A percentile compares a stretch with the other conserved stretches of the same genome.
These are phyloP conservation scores for Hypomecis punctinalis DNA, from an alignment of 2,888 invertebrate species.

Conservation along the genomic window DNA sequence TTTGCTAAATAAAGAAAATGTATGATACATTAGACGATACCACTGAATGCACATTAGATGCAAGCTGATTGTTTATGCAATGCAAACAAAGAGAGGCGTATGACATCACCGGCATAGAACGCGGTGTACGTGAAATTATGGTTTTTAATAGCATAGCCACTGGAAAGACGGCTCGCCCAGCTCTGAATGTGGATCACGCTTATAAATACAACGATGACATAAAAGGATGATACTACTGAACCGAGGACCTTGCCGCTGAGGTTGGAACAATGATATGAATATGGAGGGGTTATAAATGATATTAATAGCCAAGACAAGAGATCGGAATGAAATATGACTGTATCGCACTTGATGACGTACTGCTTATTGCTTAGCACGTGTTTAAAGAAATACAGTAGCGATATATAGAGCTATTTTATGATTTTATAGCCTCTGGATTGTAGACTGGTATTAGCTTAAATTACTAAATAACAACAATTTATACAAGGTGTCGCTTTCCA, in stretches of 20 bases:
- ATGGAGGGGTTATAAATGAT: conserved; percentile 7
- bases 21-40: too few species aligned
- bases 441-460: too few species aligned
- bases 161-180: conserved; percentile 28
- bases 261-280: conserved; percentile 16
- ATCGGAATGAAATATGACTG: conserved; percentile 7
- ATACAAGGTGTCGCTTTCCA: too few species aligned
- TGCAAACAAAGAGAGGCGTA: conserved; percentile 44
- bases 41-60: conserved; percentile 36
- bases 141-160: conserved; percentile 37
- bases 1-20: too few species aligned
- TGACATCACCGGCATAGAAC: conserved; percentile 49
- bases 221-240: conserved; percentile 29
- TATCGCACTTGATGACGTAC: conserved; percentile 6
- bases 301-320: conserved; percentile 15
- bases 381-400: too few species aligned
- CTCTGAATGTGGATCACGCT: conserved; percentile 38
- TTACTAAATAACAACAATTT: too few species aligned
- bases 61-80: conserved; percentile 45
- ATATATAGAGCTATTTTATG: too few species aligned
- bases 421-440: too few species aligned
- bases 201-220: conserved; percentile 39
- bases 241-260: conserved; percentile 1
- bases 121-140: conserved; percentile 38
- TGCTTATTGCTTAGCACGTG: too few species aligned